These are phyloP conservation scores for Linyphia triangularis DNA, from an alignment of 2,888 invertebrate genomes.

Conservation along the genomic window DNA sequence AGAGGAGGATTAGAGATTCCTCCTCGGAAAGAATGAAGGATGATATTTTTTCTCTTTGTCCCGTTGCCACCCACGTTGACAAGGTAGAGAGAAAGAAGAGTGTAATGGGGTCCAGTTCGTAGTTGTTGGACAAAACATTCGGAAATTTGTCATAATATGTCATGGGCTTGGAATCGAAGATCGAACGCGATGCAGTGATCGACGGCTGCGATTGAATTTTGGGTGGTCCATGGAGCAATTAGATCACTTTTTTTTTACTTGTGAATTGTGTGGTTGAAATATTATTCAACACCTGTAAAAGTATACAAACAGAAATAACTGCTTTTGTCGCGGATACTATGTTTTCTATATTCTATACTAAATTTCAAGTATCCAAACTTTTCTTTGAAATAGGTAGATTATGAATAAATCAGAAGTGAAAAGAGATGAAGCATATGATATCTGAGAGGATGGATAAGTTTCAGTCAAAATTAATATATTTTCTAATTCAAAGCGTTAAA, in stretches of 20 bases:
- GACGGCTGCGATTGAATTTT: background rate
- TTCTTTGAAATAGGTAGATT: no score
- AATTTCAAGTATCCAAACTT: no score
- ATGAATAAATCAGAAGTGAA: no score
- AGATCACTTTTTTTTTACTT: background rate
- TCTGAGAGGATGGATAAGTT: no score
- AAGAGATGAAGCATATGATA: no score
- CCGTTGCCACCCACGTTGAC: conserved; percentile 68
- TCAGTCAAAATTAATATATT: no score
- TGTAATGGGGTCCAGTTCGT: conserved; percentile 15
- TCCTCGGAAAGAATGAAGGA: conserved; percentile 45
- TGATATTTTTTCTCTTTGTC: conserved; percentile 64
- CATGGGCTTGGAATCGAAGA: background rate
- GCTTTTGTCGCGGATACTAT: no score
- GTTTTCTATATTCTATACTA: no score
- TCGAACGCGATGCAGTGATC: background rate
- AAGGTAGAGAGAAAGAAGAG: background rate
- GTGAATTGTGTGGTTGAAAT: background rate
- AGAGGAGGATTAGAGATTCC: conserved; percentile 2
- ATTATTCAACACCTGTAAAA: no score
- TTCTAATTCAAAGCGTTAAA: no score
- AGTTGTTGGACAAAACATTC: background rate
- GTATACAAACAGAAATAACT: no score
- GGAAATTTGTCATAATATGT: conserved; percentile 19
- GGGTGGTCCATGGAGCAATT: conserved; percentile 13